Base-by-base conservation (phyloP, 1,140 invertebrate genomes). In the Alviniconcha marisindica region DNA sequence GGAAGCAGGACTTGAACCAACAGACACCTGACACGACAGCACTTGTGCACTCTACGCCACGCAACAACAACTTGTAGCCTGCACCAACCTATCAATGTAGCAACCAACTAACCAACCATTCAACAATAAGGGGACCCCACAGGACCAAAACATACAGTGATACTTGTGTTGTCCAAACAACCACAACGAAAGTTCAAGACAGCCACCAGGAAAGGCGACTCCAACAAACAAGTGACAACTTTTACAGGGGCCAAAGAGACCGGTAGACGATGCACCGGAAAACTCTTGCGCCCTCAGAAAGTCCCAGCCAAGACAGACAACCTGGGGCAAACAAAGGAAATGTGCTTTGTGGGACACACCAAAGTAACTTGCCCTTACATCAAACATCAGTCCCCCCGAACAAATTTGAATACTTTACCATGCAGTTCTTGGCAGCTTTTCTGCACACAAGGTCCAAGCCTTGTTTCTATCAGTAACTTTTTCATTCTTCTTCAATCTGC, bases 241-340 rank as follows among this genome's bases (percentile, higher is more conserved):
- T 28, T 15, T 48, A 56, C 28, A 31, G 31, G 78, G 60, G 40
- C 40, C n/a, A 15, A 15, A 15, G 73, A 51, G n/a, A 3, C 10
- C 40, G 73, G 73, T 54, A n/a, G n/a, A 40, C 2, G n/a, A 21
- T 5, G 15, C 31, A 60, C n/a, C 33, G 31, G 15, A 51, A 56
- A 5, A 5, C 54, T 66, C 31, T 40, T 10, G 56, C n/a, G 60
- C 60, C 40, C 78, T 44, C 60, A 28, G 38, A 42, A 28, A 24
- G 56, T 33, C 36, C 54, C 38, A 40, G 60, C 78, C 78, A 80
- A 60, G 40, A 80, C 78, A 80, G 78, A 63, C 56, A 63, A 40
- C 78, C 69, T 33, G 18, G 31, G 78, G 56, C 78, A 80, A 80
- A 80, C 78, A 80, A 80, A 80, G 78, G 60, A 69, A 80, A 80